Conservation (phyloP, 2,888 invertebrate genomes). For the Atethmia centrago region DNA sequence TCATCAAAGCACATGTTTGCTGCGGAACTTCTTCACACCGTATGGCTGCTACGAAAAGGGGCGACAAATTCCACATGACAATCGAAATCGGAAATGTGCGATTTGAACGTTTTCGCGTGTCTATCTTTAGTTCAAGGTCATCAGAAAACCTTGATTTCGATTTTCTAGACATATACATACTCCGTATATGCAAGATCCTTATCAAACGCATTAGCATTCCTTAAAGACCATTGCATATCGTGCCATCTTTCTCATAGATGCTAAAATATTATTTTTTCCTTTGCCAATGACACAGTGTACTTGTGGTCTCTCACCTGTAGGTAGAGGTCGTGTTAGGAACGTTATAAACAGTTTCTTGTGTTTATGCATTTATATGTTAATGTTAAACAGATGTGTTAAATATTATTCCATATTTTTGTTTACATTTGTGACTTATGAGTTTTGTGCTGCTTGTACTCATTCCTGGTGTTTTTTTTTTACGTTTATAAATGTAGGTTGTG, state of each 20-base stretch:
- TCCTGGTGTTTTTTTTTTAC: conserved; percentile 6
- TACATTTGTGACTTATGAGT: conserved; percentile 16
- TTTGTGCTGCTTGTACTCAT: background rate
- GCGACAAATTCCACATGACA: background rate
- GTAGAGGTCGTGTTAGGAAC: conserved; percentile 35
- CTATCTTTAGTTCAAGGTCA: background rate
- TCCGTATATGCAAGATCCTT: conserved; percentile 11
- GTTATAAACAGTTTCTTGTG: conserved; percentile 30
- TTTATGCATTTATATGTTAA: conserved; percentile 38
- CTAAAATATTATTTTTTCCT: conserved; percentile 10
- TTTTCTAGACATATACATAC: conserved; percentile 4
- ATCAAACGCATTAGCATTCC: conserved; percentile 33
- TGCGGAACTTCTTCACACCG: background rate
- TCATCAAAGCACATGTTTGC: background rate
- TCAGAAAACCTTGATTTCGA: background rate
- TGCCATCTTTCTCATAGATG: conserved; percentile 60
- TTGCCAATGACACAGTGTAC: conserved; percentile 31
- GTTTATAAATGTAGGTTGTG: background rate
- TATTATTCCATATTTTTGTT: conserved; percentile 32
- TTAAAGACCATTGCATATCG: conserved; percentile 38
- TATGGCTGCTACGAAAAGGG: background rate
- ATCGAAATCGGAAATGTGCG: background rate
- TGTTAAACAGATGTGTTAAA: conserved; percentile 33
- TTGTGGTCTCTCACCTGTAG: conserved; percentile 31
- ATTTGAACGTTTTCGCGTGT: background rate